Percentiles rank a stretch among this genome's conserved stretches.
Evolutionary conservation across 2,888 invertebrate genomes (phyloP).

Genomic region (Papilio gigon): DNA sequence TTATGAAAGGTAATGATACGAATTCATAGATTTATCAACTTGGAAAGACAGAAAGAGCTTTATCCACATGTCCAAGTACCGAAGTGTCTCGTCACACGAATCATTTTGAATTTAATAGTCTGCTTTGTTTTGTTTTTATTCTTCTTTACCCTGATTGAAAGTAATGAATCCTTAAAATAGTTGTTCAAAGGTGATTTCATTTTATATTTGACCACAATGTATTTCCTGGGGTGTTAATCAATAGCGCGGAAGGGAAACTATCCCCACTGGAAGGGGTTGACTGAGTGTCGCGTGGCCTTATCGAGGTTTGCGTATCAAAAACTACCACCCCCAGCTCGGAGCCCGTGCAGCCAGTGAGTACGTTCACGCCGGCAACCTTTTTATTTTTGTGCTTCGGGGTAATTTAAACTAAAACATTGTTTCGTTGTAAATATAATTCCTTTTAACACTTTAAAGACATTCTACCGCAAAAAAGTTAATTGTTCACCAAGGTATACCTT

Average conservation of each 20-base stretch:
- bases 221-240: constrained; percentile 72
- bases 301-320: constrained; percentile 78
- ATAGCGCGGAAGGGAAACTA: constrained; percentile 78
- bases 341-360: constrained; percentile 24
- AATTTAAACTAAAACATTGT: constrained; percentile 40
- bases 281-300: constrained; percentile 79
- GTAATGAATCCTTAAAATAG: constrained; percentile 8
- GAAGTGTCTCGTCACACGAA: no score
- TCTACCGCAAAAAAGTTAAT: no score
- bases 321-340: constrained; percentile 40
- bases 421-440: not conserved
- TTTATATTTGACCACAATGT: constrained; percentile 48
- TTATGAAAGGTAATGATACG: not conserved
- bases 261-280: constrained; percentile 77
- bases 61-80: no score
- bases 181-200: constrained; percentile 43
- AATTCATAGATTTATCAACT: not conserved
- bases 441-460: no score
- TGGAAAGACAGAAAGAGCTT: not conserved
- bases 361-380: constrained; percentile 16
- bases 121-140: not conserved
- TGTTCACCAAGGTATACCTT: no score
- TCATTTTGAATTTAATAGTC: not conserved
- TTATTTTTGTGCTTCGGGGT: constrained; percentile 2
- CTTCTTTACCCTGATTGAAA: constrained; percentile 32